Percentiles rank a stretch among this genome's conserved stretches.
phyloP scores from a whole-genome alignment of 2,888 invertebrate species.

The Magallana nippona region DNA sequence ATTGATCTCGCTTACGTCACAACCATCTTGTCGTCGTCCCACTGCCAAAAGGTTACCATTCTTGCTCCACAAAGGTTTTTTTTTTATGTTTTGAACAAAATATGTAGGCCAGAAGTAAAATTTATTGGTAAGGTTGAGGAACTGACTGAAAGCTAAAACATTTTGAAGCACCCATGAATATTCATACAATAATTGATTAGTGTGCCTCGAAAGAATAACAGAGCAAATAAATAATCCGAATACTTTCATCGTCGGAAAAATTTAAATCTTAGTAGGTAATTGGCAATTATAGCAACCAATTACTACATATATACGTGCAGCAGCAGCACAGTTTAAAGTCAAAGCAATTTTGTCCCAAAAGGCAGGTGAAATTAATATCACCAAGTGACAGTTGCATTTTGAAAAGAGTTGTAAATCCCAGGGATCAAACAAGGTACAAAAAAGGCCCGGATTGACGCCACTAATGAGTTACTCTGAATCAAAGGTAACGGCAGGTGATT shows the following conservation, averaged over 20 bases:
- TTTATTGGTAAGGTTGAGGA: no score
- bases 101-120: no score
- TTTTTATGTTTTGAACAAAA: no score
- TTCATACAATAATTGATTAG: no score
- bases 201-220: no score
- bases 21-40: not conserved
- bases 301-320: no score
- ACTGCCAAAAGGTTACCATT: not conserved
- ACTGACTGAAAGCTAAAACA: no score
- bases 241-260: no score
- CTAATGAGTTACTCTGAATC: constrained; percentile 28
- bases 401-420: constrained; percentile 9
- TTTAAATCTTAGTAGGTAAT: no score
- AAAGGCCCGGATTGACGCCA: not conserved
- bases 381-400: constrained; percentile 5
- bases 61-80: not conserved
- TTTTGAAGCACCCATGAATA: no score
- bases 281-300: no score
- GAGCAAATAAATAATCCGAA: no score
- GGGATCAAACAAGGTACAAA: constrained; percentile 19
- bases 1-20: constrained; percentile 18
- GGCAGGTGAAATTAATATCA: not conserved
- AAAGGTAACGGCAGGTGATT: constrained; percentile 25
- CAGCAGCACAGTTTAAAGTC: not conserved
- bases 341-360: not conserved